These are phyloP conservation scores for Pygocentrus nattereri DNA, from an alignment of 2,797 vertebrate species.

Conservation along the genomic window DNA sequence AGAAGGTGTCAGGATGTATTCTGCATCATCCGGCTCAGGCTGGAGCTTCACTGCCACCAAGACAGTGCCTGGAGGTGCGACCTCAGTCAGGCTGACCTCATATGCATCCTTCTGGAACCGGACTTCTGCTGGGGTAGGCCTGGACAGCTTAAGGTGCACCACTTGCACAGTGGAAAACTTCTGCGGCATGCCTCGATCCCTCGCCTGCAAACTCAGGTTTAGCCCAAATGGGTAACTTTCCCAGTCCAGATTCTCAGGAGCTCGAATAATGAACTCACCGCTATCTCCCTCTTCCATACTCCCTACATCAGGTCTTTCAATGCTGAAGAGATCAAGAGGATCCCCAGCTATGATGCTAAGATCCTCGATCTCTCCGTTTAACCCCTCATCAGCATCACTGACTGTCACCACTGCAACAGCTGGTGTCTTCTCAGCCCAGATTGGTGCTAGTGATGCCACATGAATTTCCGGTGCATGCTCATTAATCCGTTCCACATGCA, in stretches of 20 bases:
- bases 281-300: conserved; percentile 9
- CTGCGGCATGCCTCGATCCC: conserved; percentile 90
- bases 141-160: conserved; percentile 81
- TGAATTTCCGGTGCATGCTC: conserved; percentile 87
- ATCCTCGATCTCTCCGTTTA: conserved; percentile 93
- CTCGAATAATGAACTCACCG: conserved; percentile 86
- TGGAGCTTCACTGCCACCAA: conserved; percentile 85
- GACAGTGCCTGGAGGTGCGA: conserved; percentile 91
- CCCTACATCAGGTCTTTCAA: conserved; percentile 83
- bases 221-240: conserved; percentile 84
- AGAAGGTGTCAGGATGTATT: conserved; percentile 86
- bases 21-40: conserved; percentile 85
- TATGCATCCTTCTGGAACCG: conserved; percentile 89
- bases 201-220: conserved; percentile 94
- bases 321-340: conserved; percentile 83
- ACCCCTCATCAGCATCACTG: conserved; percentile 90
- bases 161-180: conserved; percentile 86
- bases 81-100: conserved; percentile 88
- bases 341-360: conserved; percentile 90
- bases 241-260: conserved; percentile 85
- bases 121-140: conserved; percentile 71
- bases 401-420: conserved; percentile 87
- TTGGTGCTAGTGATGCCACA: conserved; percentile 83
- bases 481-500: conserved; percentile 94
- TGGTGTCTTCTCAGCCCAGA: conserved; percentile 82